A percentile compares a stretch with the other conserved stretches of the same genome.
Conservation (phyloP, 2,888 invertebrate species). For the Cheilosia scutellata region DNA sequence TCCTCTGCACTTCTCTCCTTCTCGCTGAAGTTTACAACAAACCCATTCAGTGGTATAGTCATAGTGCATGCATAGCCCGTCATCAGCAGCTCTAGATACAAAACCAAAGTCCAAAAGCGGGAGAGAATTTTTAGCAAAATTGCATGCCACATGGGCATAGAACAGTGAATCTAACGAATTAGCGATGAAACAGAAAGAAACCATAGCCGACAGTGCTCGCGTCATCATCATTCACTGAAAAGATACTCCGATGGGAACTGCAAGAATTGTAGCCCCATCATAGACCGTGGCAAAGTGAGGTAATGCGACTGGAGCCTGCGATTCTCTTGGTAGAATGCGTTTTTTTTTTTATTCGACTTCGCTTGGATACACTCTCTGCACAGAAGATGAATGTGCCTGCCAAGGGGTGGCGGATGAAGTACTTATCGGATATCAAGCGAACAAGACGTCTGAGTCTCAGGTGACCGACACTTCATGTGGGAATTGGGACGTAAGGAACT, state of each 20-base stretch:
- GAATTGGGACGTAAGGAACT: conserved; percentile 74
- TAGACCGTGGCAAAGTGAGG: conserved; percentile 37
- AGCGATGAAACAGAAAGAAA: conserved; percentile 22
- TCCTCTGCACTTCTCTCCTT: conserved; percentile 4
- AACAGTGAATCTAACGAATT: conserved; percentile 50
- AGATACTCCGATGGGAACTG: conserved; percentile 24
- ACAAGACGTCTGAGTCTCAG: conserved; percentile 67
- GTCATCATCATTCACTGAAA: conserved; percentile 54
- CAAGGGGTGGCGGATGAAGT: conserved; percentile 36
- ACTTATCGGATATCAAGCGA: conserved; percentile 68
- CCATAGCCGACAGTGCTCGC: conserved; percentile 13
- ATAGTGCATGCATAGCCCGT: background rate
- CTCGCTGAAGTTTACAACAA: conserved; percentile 16
- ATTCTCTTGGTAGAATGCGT: conserved; percentile 37
- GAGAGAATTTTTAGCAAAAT: conserved; percentile 46
- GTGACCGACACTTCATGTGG: conserved; percentile 74
- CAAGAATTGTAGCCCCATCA: conserved; percentile 22
- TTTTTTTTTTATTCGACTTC: conserved; percentile 14
- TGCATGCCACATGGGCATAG: conserved; percentile 57
- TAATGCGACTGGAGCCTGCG: conserved; percentile 19
- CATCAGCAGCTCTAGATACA: conserved; percentile 8
- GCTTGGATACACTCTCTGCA: conserved; percentile 21
- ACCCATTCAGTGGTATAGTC: background rate
- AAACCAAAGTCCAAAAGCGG: conserved; percentile 28
- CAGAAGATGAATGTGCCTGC: conserved; percentile 49